Conservation (phyloP, 2,113 vertebrate species). For the Engystomops pustulosus region DNA sequence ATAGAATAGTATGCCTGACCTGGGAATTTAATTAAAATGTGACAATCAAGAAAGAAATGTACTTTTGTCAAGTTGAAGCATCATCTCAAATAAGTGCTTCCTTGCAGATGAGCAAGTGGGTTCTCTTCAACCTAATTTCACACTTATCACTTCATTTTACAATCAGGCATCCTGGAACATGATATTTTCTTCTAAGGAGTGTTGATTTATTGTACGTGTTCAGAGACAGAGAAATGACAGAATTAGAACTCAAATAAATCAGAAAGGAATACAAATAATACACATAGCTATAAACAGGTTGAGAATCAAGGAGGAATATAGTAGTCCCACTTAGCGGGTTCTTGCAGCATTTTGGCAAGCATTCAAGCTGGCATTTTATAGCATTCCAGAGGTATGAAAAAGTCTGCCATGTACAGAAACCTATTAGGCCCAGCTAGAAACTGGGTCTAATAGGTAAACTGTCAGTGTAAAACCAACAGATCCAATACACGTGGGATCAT, state of each 20-base stretch:
- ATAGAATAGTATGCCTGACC: conserved; percentile 49
- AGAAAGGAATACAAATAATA: not conserved
- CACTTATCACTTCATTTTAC: conserved; percentile 55
- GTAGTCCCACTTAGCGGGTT: no score
- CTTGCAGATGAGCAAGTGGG: conserved; percentile 50
- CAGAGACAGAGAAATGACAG: not conserved
- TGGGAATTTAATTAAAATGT: conserved; percentile 61
- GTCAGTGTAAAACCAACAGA: no score
- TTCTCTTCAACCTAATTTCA: conserved; percentile 62
- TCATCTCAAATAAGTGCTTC: conserved; percentile 54
- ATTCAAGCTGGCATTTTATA: no score
- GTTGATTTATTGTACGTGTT: conserved; percentile 18
- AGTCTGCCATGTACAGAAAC: no score
- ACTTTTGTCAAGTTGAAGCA: conserved; percentile 58
- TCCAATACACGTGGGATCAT: no score
- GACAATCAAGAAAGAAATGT: conserved; percentile 60
- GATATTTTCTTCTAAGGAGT: conserved; percentile 27
- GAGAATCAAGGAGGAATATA: no score
- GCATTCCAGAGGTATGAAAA: no score
- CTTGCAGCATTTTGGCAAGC: no score
- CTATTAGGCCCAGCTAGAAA: no score
- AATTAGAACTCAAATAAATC: conserved; percentile 13
- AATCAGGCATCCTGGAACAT: conserved; percentile 62
- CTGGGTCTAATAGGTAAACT: no score
- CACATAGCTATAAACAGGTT: not conserved